Percentiles rank a stretch among this genome's conserved stretches.
Conservation (phyloP, 2,888 invertebrate species). For the Pemphredon lugubris region DNA sequence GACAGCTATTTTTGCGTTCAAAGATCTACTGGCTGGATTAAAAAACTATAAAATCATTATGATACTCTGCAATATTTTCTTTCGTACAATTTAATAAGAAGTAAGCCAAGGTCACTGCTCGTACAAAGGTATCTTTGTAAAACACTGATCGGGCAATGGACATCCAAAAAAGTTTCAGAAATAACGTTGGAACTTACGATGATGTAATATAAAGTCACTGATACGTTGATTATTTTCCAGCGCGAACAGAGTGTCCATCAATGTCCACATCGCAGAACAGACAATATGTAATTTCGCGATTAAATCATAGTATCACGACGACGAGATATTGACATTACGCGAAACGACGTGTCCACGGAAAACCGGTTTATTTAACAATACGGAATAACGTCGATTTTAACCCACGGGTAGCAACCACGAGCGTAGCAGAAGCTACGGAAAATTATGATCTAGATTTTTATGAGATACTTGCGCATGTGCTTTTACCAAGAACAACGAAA, state of each 20-base stretch:
- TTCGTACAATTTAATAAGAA: background rate
- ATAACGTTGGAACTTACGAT: slow-evolving; percentile 41
- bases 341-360: background rate
- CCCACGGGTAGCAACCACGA: background rate
- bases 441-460: slow-evolving; percentile 33
- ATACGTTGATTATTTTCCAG: slow-evolving; percentile 24
- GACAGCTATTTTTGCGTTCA: no score
- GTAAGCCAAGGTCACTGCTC: slow-evolving; percentile 9
- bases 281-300: background rate
- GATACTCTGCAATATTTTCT: background rate
- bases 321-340: no score
- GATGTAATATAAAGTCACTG: slow-evolving; percentile 42
- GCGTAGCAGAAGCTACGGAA: slow-evolving; percentile 14
- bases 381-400: slow-evolving; percentile 2
- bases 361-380: slow-evolving; percentile 16
- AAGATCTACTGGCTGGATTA: no score
- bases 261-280: slow-evolving; percentile 17
- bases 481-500: no score
- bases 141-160: background rate
- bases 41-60: no score
- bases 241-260: slow-evolving; percentile 13
- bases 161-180: background rate
- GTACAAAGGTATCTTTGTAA: background rate
- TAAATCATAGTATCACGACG: slow-evolving; percentile 12
- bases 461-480: slow-evolving; percentile 17